phyloP scores from a whole-genome alignment of 2,797 vertebrate species.

The Gadopsis marmoratus region DNA sequence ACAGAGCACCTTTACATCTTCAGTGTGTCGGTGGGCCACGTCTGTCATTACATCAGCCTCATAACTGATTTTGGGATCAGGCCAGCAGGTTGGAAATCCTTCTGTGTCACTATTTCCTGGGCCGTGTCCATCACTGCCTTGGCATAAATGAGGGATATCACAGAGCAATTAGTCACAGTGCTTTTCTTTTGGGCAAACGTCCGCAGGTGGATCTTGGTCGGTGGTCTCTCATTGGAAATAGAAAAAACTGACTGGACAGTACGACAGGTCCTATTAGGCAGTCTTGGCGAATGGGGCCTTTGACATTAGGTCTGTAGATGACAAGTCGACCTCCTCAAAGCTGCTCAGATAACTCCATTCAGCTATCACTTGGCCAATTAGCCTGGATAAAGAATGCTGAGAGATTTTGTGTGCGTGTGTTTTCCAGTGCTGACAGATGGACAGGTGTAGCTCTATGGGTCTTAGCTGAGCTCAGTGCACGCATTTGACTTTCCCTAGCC shows the following conservation, averaged over 20 bases:
- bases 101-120: constrained; percentile 30
- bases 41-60: constrained; percentile 63
- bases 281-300: constrained; percentile 38
- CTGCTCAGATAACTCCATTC: constrained; percentile 56
- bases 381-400: constrained; percentile 45
- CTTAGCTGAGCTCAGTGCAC: constrained; percentile 44
- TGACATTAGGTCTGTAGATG: constrained; percentile 61
- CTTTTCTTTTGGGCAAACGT: constrained; percentile 42
- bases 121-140: constrained; percentile 62
- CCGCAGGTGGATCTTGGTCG: constrained; percentile 67
- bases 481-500: constrained; percentile 25
- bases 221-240: constrained; percentile 64
- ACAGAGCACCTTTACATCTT: constrained; percentile 47
- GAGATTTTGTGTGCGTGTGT: constrained; percentile 38
- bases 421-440: constrained; percentile 59
- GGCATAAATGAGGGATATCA: constrained; percentile 43
- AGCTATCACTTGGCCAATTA: constrained; percentile 66
- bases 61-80: constrained; percentile 58
- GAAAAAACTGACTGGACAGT: constrained; percentile 14
- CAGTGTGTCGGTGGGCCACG: constrained; percentile 9
- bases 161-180: constrained; percentile 44
- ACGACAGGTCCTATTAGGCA: constrained; percentile 53
- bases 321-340: constrained; percentile 51
- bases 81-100: constrained; percentile 47
- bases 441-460: constrained; percentile 62